Conservation (phyloP, 1,140 invertebrate species). For the Samia ricini region DNA sequence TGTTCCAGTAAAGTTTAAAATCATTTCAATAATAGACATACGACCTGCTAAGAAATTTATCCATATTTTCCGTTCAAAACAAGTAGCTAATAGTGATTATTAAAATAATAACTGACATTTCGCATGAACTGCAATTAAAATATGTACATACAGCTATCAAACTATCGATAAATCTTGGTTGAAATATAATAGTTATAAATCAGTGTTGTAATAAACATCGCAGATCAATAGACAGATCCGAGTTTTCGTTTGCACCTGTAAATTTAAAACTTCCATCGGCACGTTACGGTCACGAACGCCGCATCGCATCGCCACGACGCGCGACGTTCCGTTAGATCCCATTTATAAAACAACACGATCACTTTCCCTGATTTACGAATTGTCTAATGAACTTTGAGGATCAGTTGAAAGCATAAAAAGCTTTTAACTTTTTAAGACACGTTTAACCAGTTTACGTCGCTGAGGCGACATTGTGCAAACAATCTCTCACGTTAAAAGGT, state of each 20-base stretch:
- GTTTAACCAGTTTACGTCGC: neutral
- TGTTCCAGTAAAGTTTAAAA: neutral
- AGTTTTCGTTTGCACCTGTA: constrained; percentile 48
- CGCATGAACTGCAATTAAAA: neutral
- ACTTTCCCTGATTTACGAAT: constrained; percentile 29
- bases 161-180: neutral
- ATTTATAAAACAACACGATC: constrained; percentile 34
- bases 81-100: neutral
- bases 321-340: constrained; percentile 30
- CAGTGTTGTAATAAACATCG: constrained; percentile 1
- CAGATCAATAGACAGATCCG: constrained; percentile 37
- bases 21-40: neutral
- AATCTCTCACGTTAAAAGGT: neutral
- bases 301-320: no score
- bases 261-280: constrained; percentile 39
- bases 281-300: constrained; percentile 32
- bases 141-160: neutral
- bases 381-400: neutral
- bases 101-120: neutral
- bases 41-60: neutral
- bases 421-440: neutral
- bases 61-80: neutral
- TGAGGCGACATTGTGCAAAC: neutral
- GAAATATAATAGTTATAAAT: neutral
- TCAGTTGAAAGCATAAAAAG: neutral